Evolutionary conservation across 2,888 invertebrate genomes (phyloP), one percentile per base, ranked within the genome.

Genomic region (Drosophila suboccidentalis): DNA sequence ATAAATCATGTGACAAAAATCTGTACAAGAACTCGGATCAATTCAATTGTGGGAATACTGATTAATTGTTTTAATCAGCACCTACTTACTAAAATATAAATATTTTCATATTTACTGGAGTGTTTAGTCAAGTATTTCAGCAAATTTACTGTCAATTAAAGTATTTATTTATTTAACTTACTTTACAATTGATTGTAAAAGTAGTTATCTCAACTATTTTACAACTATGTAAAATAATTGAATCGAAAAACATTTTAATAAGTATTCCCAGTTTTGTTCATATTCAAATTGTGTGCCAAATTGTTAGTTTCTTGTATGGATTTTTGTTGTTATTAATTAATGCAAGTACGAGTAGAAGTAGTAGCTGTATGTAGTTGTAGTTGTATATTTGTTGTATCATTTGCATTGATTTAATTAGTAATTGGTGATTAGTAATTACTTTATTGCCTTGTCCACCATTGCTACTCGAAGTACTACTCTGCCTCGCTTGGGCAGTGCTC

Each of bases 401-500:
- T 59, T 57, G 62, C 60, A 64, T 62, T 72, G 44, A 13, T 79
- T 71, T 75, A 67, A 71, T 75, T 26, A 94, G 71, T 89, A 91
- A 92, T 93, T 87, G 94, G 22, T 22, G 22, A 22, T 22, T 87
- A 94, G 71, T 89, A 91, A 92, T 93, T 87, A 94, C 92, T 92
- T 93, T 92, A 93, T 93, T 92, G 89, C 93, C 93, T 92, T 93
- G 93, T 90, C 93, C 93, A 90, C 93, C 93, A 91, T 93, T 92
- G 90, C 92, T 92, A 91, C 93, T 93, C 81, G 92, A 92, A 90
- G 92, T 92, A 91, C 92, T 92, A 91, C 91, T 92, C 90, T 92
- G 92, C 82, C 93, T 83, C 78, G 92, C 91, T 91, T 92, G 93
- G 84, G 92, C 91, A 87, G 92, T 92, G 89, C 92, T 92, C 90